Evolutionary conservation across 2,797 vertebrate species (phyloP), one percentile per base, ranked within the genome.

Genomic region (Smutsia gigantea): DNA sequence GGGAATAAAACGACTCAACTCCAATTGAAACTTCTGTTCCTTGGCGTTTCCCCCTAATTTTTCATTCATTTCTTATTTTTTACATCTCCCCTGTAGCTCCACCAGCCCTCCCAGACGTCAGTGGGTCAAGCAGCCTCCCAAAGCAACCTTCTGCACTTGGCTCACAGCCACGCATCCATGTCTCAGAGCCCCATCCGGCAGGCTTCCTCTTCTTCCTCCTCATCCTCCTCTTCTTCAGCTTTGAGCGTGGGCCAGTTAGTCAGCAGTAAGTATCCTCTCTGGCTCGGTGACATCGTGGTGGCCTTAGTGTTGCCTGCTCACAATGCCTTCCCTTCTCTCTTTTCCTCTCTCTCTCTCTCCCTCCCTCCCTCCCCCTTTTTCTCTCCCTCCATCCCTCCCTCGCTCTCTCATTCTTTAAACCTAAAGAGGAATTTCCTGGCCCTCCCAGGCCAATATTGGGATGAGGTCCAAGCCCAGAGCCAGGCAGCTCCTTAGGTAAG

Each of bases 241-340:
- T 99, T 99, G 99, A 99, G 99, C 96, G 99, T 99, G 99, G 99
- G 99, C 95, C 99, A 99, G 99, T 99, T 99, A 98, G 99, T 99
- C 99, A 99, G 99, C 99, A 99, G 99, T 99, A 99, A 99, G 99
- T 99, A 98, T 98, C 93, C 90, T 96, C 95, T 97, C 97, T 98
- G 98, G 84, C 97, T 98, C 91, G 31, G 87, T 97, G 96, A 79
- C 94, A 57, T 63, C 75, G 39, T 87, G 92, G 94, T 97, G 96
- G 91, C 97, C 71, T 96, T 83, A 85, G 97, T 39, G 5, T 83
- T 97, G 74, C 86, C 97, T 95, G 87, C 88, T 98, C 98, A 95
- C 95, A 96, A 89, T 94, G 74, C 79, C 68, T 98, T 21, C 34
- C 96, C 87, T 64, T 79, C 59, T 51, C 51, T 79, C 37, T 92